Evolutionary conservation across 2,113 vertebrate species (phyloP), one percentile per base, ranked within the genome.

Genomic region (Amblyornis subalaris): DNA sequence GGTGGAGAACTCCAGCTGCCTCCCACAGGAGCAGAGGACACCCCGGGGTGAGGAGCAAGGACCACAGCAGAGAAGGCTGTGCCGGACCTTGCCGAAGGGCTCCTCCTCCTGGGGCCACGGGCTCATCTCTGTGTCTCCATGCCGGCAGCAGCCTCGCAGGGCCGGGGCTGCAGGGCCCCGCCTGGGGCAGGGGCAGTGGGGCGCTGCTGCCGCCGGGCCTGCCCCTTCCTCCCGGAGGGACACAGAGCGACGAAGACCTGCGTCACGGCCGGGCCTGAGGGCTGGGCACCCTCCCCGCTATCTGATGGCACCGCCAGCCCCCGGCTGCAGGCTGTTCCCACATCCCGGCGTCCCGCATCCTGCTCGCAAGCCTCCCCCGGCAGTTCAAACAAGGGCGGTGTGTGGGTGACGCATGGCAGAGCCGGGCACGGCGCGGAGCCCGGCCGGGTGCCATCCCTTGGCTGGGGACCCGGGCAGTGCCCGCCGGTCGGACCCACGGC

Each of bases 371-470:
- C 19, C 20, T 35, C 66, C 47, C 57, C 61, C 23, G 74, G 92
- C 85, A 89, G 67, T 82, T 96, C 93, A 96, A 95, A 96, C 92
- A 95, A 92, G 79, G 95, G 90, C 0, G 82, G 88, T 79, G 88
- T 7, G 77, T 38, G 50, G 14, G 25, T 96, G 94, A 95, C 82
- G 64, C 82, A 93, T 8, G 62, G 70, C 24, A 2, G 36, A 50
- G 71, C 35, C 0, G 19, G 85, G 92, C 66, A 78, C 77, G 91
- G 85, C 2, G 1, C 4, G 25, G 60, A 38, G 36, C 53, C 35
- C 6, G 1, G 33, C 72, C 0, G 1, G 38, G 5, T 84, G 89
- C 60, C 69, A 20, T 19, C 88, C n/a, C 42, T 24, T 0, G 0
- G 9, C 0, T 0, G 1, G 69, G 51, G 60, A 70, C 16, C 1